phyloP scores from a whole-genome alignment of 2,113 vertebrate species.

The Oophaga pumilio region DNA sequence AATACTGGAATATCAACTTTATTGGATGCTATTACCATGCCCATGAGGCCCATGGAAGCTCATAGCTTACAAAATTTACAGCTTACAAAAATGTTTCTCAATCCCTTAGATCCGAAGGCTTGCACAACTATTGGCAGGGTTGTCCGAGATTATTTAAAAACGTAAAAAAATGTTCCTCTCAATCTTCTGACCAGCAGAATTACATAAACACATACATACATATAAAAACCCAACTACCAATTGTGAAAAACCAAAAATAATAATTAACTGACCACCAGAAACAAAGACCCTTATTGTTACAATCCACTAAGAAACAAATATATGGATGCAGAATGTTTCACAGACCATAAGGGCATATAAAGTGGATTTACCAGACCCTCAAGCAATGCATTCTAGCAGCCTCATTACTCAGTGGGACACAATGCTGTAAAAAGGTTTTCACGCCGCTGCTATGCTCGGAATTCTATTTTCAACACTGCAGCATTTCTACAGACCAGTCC shows the following conservation, averaged over 20 bases:
- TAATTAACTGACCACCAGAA: not conserved
- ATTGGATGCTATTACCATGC: not conserved
- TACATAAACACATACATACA: too few species aligned
- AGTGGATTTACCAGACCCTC: not conserved
- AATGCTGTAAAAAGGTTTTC: not conserved
- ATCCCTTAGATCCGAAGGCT: too few species aligned
- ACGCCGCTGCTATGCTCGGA: not conserved
- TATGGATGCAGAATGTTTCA: not conserved
- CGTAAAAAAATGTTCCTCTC: too few species aligned
- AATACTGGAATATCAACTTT: not conserved
- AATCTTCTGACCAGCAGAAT: too few species aligned
- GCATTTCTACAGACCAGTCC: not conserved
- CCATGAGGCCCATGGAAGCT: too few species aligned
- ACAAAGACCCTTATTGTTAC: not conserved
- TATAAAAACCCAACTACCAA: not conserved
- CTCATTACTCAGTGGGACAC: too few species aligned
- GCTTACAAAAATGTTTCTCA: too few species aligned
- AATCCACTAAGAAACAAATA: not conserved
- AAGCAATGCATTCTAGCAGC: too few species aligned
- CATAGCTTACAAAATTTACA: too few species aligned
- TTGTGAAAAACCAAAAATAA: not conserved
- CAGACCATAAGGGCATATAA: not conserved
- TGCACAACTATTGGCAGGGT: too few species aligned
- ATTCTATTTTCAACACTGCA: not conserved
- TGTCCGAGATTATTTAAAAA: too few species aligned